These are phyloP conservation scores for Vicugna pacos DNA, from an alignment of 2,113 vertebrate genomes.

Conservation along the genomic window DNA sequence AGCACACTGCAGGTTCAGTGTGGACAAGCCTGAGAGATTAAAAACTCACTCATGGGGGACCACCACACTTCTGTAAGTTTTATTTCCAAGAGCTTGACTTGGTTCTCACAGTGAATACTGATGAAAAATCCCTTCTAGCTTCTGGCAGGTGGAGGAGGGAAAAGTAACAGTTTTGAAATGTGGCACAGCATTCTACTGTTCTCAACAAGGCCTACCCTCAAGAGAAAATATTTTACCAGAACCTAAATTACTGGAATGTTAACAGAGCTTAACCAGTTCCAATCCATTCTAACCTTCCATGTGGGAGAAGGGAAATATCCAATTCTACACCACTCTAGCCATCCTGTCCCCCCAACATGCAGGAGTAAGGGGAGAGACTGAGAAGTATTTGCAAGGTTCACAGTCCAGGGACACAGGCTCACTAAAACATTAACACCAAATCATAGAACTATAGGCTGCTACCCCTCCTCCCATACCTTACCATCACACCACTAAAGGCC, in stretches of 20 bases:
- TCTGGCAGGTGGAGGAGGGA: background rate
- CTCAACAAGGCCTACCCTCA: background rate
- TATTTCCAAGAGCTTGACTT: background rate
- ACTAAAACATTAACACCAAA: background rate
- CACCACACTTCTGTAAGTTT: background rate
- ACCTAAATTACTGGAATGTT: background rate
- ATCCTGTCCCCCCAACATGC: background rate
- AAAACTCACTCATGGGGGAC: background rate
- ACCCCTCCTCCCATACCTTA: background rate
- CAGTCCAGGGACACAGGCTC: background rate
- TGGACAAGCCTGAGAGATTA: background rate
- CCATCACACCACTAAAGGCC: background rate
- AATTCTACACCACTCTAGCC: background rate
- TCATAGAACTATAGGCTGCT: background rate
- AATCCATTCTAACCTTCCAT: too few species aligned
- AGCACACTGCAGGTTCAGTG: background rate
- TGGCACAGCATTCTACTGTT: background rate
- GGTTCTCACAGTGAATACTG: background rate
- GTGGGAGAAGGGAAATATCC: background rate
- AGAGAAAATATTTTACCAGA: background rate
- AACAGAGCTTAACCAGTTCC: background rate
- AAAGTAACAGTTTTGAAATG: background rate
- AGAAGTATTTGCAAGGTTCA: background rate
- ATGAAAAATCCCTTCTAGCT: background rate
- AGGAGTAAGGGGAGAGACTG: background rate